Evolutionary conservation across 2,113 vertebrate genomes (phyloP), one percentile per base, ranked within the genome.

Genomic region (Cathartes aura): DNA sequence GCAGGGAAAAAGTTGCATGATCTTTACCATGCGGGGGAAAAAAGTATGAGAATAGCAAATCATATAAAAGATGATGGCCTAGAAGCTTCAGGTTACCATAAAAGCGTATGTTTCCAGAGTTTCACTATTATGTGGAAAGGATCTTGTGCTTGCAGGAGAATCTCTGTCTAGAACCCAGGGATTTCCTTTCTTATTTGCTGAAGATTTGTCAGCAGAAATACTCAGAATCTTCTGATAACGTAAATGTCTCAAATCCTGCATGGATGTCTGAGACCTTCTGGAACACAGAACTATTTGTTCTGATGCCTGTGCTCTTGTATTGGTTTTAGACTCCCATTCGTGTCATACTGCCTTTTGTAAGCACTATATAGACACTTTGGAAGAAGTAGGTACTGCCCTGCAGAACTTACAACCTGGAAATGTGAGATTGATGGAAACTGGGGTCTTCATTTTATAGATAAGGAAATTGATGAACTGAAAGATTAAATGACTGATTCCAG

Each of bases 291-390:
- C 30, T 22, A 2, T 32, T 34, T 59, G 34, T 60, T 30, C 8
- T 43, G 17, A 13, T 0, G 1, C 20, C 26, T 70, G 16, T 45
- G 38, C 19, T 63, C 8, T 40, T 0, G 0, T 30, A 1, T 15
- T 66, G 23, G 8, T 48, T 71, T 82, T 55, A 38, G 55, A 11
- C 11, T 62, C 9, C 17, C 12, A 8, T 34, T 89, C 36, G 21
- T 62, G 47, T 48, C 27, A 4, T 8, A 27, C 27, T 34, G 40
- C 29, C 40, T 73, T 66, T 64, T 42, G 29, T 27, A 18, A 87
- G 42, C 18, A 5, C 23, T 68, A 16, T 8, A 15, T 21, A 29
- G 64, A 17, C 2, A 2, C 32, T 62, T 20, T 36, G 43, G 27
- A 56, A 70, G 53, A 38, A 45, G 47, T 4, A 56, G 23, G 21